phyloP scores from a whole-genome alignment of 1,140 invertebrate genomes.

The Ctenoplectra terminalis region DNA sequence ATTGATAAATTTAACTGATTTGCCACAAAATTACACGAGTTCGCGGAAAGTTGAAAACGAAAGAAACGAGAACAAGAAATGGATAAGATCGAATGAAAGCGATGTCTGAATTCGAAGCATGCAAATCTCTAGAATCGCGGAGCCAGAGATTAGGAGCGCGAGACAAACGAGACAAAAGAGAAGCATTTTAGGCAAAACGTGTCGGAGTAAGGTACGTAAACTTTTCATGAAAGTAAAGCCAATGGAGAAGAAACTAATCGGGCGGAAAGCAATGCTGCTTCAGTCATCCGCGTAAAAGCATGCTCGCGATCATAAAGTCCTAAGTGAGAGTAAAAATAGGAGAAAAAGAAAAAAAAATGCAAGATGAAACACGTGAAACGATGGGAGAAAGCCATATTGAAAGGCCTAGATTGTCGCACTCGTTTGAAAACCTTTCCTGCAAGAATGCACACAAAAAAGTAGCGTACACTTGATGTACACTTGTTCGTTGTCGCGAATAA shows the following conservation, averaged over 20 bases:
- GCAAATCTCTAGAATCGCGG: not conserved
- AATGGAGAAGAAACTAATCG: slow-evolving; percentile 55
- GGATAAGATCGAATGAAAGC: not conserved
- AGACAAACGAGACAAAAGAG: not conserved
- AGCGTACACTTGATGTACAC: slow-evolving; percentile 73
- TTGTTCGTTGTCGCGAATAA: slow-evolving; percentile 74
- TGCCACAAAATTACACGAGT: slow-evolving; percentile 26
- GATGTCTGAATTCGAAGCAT: slow-evolving; percentile 23
- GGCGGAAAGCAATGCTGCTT: slow-evolving; percentile 54
- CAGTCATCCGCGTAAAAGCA: slow-evolving; percentile 55
- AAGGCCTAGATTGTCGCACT: slow-evolving; percentile 68
- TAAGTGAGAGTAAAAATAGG: slow-evolving; percentile 28
- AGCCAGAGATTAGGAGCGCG: not conserved
- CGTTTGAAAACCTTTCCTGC: slow-evolving; percentile 64
- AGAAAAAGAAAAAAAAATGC: slow-evolving; percentile 25
- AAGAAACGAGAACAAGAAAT: not conserved
- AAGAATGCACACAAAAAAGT: slow-evolving; percentile 69
- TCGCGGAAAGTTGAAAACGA: not conserved
- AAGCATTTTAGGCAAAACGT: slow-evolving; percentile 10
- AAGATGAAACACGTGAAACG: slow-evolving; percentile 22
- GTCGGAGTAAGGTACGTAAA: slow-evolving; percentile 1
- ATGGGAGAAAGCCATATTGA: slow-evolving; percentile 33
- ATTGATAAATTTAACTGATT: slow-evolving; percentile 32
- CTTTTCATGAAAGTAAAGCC: slow-evolving; percentile 33
- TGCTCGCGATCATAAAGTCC: slow-evolving; percentile 45